phyloP scores from a whole-genome alignment of 2,888 invertebrate species.

The Pandemis heparana region DNA sequence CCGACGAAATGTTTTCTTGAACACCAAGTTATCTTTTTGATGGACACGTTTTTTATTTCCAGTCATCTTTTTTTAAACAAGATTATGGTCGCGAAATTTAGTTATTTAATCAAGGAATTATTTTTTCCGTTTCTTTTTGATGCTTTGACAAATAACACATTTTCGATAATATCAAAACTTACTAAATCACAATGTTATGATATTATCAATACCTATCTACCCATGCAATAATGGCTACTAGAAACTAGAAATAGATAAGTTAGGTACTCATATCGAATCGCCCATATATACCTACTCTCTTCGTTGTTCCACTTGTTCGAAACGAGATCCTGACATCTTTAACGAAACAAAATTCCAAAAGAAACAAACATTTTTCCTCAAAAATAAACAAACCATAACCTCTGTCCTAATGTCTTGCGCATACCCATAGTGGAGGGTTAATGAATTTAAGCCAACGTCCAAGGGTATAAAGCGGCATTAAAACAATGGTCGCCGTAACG shows the following conservation, averaged over 20 bases:
- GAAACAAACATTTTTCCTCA: slow-evolving; percentile 21
- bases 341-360: not conserved
- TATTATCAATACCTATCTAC: no score
- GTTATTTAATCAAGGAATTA: no score
- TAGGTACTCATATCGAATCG: not conserved
- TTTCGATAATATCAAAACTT: no score
- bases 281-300: not conserved
- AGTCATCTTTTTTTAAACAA: not conserved
- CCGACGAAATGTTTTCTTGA: not conserved
- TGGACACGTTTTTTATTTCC: not conserved
- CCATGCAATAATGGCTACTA: not conserved
- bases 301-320: not conserved
- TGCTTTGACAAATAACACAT: no score
- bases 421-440: slow-evolving; percentile 60
- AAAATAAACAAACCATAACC: slow-evolving; percentile 41
- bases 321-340: not conserved
- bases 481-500: slow-evolving; percentile 78
- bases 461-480: slow-evolving; percentile 73
- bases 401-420: slow-evolving; percentile 38
- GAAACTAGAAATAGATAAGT: not conserved
- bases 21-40: not conserved
- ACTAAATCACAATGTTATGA: no score
- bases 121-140: no score
- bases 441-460: slow-evolving; percentile 76
- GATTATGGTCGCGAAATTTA: no score